These are phyloP conservation scores for Sorex araneus DNA, from an alignment of 2,113 vertebrate species.

Conservation along the genomic window DNA sequence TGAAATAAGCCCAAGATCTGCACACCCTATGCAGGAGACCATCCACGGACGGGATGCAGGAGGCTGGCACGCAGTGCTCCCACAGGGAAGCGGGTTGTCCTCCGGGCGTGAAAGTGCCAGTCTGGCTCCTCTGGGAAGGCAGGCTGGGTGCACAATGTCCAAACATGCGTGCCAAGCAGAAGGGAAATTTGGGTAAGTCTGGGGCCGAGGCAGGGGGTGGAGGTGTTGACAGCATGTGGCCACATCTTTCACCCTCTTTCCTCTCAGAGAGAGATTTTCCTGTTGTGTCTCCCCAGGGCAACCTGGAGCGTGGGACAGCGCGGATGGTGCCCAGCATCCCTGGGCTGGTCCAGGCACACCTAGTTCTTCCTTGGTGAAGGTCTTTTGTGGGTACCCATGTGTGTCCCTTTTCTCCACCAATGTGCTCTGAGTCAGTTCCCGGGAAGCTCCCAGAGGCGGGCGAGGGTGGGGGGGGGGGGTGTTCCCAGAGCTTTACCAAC, in stretches of 20 bases:
- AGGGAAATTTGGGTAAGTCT: background rate
- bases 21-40: background rate
- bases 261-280: background rate
- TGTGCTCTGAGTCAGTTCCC: background rate
- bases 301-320: background rate
- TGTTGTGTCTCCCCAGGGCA: background rate
- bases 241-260: background rate
- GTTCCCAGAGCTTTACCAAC: constrained; percentile 70
- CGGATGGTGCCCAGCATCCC: no score
- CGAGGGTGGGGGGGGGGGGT: no score
- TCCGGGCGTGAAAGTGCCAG: background rate
- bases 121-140: background rate
- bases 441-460: background rate
- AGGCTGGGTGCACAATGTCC: background rate
- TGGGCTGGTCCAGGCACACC: background rate
- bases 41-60: accelerated
- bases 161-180: background rate
- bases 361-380: background rate
- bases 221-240: background rate
- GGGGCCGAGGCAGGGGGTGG: background rate
- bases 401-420: background rate
- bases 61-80: background rate
- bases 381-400: background rate
- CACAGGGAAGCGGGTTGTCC: constrained; percentile 2
- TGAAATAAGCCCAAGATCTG: background rate